Evolutionary conservation across 2,113 vertebrate species (phyloP).

Genomic region (Garra rufa): DNA sequence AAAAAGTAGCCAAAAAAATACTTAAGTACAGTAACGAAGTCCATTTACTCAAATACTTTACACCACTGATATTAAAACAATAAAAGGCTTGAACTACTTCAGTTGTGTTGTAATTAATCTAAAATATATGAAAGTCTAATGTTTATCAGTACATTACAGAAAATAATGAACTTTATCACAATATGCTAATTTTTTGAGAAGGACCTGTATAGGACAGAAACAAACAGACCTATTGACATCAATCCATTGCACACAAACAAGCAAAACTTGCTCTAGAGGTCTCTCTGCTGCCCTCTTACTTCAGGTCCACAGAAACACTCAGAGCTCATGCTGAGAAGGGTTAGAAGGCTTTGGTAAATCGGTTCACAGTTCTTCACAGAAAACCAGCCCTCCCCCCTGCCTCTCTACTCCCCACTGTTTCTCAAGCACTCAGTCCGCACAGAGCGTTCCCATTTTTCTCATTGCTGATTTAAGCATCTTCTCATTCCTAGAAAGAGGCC

Average conservation of each 20-base stretch:
- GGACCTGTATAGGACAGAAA: not conserved
- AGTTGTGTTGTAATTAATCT: too few species aligned
- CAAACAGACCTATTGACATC: not conserved
- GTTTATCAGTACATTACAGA: too few species aligned
- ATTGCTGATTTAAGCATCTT: not conserved
- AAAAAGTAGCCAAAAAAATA: too few species aligned
- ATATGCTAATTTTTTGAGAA: too few species aligned
- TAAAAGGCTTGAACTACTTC: too few species aligned
- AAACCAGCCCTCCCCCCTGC: slow-evolving; percentile 1
- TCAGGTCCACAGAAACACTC: slow-evolving; percentile 1
- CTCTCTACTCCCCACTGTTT: not conserved
- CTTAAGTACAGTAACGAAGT: too few species aligned
- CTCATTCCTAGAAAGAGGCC: slow-evolving; percentile 20
- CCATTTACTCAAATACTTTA: too few species aligned
- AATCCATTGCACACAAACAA: not conserved
- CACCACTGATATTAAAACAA: too few species aligned
- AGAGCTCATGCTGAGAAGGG: slow-evolving; percentile 4
- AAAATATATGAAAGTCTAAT: too few species aligned
- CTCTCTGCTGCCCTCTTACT: not conserved
- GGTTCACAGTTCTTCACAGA: slow-evolving; percentile 3
- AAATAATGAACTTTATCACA: too few species aligned
- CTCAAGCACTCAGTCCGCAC: not conserved
- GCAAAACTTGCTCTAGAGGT: not conserved
- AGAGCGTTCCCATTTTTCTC: not conserved
- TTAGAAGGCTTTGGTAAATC: slow-evolving; percentile 29